Percentiles rank a stretch among this genome's conserved stretches.
Conservation (phyloP, 35 echinoderm and acorn worm genomes). For the Eucidaris tribuloides region DNA sequence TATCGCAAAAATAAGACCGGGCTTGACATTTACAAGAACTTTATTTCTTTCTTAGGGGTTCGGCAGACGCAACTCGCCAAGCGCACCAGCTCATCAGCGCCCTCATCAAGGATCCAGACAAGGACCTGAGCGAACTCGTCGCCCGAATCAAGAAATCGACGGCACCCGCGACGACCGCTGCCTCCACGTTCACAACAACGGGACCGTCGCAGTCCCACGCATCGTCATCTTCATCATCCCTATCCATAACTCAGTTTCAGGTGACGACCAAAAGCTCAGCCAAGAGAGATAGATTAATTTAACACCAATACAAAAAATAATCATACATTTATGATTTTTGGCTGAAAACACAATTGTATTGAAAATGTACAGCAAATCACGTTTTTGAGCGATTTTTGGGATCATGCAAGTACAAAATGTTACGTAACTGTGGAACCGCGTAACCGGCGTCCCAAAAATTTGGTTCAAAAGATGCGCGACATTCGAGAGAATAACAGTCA, state of each 20-base stretch:
- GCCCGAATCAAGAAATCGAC: slow-evolving; percentile 72
- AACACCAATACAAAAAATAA: background rate
- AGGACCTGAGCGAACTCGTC: slow-evolving; percentile 89
- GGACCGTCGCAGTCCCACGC: slow-evolving; percentile 35
- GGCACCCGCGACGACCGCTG: slow-evolving; percentile 23
- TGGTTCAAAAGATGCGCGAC: background rate
- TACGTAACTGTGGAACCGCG: background rate
- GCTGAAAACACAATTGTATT: too few species aligned
- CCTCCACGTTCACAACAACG: slow-evolving; percentile 42
- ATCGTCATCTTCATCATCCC: background rate
- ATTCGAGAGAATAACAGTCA: background rate
- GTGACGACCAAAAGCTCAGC: background rate
- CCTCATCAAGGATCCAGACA: slow-evolving; percentile 96
- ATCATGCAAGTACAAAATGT: too few species aligned
- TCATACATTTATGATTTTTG: too few species aligned
- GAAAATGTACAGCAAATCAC: too few species aligned
- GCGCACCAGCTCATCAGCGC: slow-evolving; percentile 93
- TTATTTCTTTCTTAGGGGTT: slow-evolving; percentile 65
- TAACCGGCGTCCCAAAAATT: slow-evolving; percentile 7
- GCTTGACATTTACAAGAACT: too few species aligned
- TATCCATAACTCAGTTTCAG: slow-evolving; percentile 12
- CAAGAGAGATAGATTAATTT: background rate
- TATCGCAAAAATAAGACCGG: too few species aligned
- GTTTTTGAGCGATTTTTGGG: too few species aligned
- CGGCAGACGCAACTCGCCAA: slow-evolving; percentile 93